These are phyloP conservation scores for Aphidius ervi DNA, from an alignment of 1,140 invertebrate species.

Conservation along the genomic window DNA sequence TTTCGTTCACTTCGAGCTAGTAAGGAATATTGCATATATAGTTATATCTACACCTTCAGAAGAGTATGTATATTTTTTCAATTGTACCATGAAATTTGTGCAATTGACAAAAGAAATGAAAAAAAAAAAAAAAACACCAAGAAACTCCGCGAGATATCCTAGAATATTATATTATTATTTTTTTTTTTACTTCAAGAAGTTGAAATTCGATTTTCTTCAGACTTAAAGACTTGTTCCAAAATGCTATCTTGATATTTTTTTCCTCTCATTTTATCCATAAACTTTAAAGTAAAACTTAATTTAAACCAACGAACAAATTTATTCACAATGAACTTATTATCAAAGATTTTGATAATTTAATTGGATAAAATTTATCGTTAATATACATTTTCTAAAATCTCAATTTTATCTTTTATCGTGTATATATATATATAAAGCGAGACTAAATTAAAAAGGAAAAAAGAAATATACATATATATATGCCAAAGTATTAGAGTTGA, in stretches of 20 bases:
- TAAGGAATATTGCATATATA: too few relatives aligned
- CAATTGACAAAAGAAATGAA: too few relatives aligned
- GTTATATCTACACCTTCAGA: too few relatives aligned
- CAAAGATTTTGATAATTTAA: constrained; percentile 11
- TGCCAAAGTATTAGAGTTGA: neutral
- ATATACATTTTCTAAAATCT: neutral
- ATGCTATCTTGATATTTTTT: neutral
- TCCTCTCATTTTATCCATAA: neutral
- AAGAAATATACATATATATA: neutral
- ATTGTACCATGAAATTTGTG: too few relatives aligned
- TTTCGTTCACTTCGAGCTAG: too few relatives aligned
- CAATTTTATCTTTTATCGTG: neutral
- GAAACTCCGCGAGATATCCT: too few relatives aligned
- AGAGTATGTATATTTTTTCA: too few relatives aligned
- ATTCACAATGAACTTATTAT: constrained; percentile 6
- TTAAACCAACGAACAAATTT: constrained; percentile 3
- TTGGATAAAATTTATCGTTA: constrained; percentile 6
- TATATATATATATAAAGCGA: neutral
- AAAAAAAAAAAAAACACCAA: too few relatives aligned
- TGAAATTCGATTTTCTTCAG: constrained; percentile 4
- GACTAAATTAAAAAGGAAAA: neutral
- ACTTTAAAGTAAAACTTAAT: constrained; percentile 4
- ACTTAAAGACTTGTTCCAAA: neutral
- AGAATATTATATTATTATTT: too few relatives aligned
- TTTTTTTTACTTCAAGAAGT: neutral